These are phyloP conservation scores for Phoenoteleia sp. DNA, from an alignment of 2,888 invertebrate species.

Conservation along the genomic window DNA sequence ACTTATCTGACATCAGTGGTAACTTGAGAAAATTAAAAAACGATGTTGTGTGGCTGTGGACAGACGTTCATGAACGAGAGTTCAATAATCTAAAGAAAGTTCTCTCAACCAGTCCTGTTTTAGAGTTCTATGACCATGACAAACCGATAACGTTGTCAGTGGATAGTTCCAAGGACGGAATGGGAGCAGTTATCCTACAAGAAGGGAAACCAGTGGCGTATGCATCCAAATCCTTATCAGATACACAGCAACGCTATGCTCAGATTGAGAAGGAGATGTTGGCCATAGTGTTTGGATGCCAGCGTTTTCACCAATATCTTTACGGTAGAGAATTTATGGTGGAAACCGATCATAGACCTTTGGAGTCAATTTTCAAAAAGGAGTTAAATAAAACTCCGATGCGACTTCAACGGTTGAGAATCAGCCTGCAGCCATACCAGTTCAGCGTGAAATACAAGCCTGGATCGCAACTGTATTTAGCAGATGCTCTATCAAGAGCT, in stretches of 20 bases:
- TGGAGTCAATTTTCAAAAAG: constrained; percentile 11
- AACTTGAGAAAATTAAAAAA: constrained; percentile 68
- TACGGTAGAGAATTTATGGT: constrained; percentile 44
- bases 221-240: constrained; percentile 64
- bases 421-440: constrained; percentile 26
- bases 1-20: too few species aligned
- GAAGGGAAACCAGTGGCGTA: constrained; percentile 81
- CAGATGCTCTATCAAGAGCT: constrained; percentile 78
- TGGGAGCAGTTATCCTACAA: constrained; percentile 81
- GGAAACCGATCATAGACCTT: constrained; percentile 44
- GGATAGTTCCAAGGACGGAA: constrained; percentile 72
- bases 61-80: background rate
- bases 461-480: constrained; percentile 76
- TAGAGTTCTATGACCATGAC: constrained; percentile 74
- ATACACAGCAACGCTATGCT: constrained; percentile 56
- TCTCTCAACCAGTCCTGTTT: constrained; percentile 37
- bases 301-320: constrained; percentile 71
- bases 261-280: constrained; percentile 73
- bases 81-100: background rate
- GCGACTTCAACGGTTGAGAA: background rate
- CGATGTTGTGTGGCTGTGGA: constrained; percentile 58
- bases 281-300: constrained; percentile 68
- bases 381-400: background rate
- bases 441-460: constrained; percentile 63
- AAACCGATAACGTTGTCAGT: constrained; percentile 73